phyloP scores from a whole-genome alignment of 2,888 invertebrate species.

The Meghimatium bilineatum region DNA sequence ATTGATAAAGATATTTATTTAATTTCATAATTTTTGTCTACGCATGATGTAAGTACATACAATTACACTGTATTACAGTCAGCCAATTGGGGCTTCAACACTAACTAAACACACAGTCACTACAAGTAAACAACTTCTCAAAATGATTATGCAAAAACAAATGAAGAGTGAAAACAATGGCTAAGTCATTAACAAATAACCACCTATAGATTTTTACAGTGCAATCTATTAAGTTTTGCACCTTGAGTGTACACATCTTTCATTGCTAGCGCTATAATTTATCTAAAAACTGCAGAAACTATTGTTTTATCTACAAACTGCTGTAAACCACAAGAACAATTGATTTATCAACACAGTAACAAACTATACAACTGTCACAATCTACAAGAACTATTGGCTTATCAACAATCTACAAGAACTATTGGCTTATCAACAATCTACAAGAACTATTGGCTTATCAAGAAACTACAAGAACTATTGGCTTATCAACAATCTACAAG shows the following conservation, averaged over 20 bases:
- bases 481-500: no score
- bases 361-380: no score
- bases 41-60: constrained; percentile 36
- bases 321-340: no score
- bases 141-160: constrained; percentile 17
- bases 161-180: constrained; percentile 15
- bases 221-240: not conserved
- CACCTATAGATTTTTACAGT: not conserved
- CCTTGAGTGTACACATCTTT: not conserved
- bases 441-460: no score
- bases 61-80: constrained; percentile 19
- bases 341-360: no score
- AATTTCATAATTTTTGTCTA: constrained; percentile 25
- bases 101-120: constrained; percentile 9
- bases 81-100: constrained; percentile 12
- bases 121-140: not conserved
- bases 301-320: no score
- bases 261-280: not conserved
- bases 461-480: no score
- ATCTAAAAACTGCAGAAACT: not conserved
- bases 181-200: not conserved
- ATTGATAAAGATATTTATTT: constrained; percentile 37
- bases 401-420: no score
- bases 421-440: no score
- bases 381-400: no score